Evolutionary conservation across 2,113 vertebrate species (phyloP), one percentile per base, ranked within the genome.

Genomic region (Gobiocypris rarus): DNA sequence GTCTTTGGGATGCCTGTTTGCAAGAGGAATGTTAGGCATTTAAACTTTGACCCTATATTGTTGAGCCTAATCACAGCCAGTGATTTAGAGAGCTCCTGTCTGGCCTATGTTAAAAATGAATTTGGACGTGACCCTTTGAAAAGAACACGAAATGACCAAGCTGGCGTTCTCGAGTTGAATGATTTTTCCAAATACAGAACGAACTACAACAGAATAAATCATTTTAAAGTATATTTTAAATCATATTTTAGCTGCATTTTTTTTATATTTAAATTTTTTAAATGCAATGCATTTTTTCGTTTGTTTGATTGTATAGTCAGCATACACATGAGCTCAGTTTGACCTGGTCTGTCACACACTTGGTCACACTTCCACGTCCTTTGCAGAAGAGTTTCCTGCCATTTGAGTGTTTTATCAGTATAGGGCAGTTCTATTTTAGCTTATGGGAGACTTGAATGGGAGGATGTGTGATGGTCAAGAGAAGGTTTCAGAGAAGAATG

Each of bases 391-490:
- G 82, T 79, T 85, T 85, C 81, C 81, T 87, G 75, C n/a, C 67
- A 83, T 71, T 52, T 75, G 43, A 48, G 15, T 1, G 38, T 67
- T 61, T 52, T 85, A 80, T 80, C 86, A 34, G 67, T 83, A 52
- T 52, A 26, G 67, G 63, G 2, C 43, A 54, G 28, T 61, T 69
- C 81, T 81, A 82, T 88, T 88, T 88, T 88, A 43, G 70, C 58
- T 38, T 19, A 34, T 15, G 50, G 41, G 24, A 50, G 45, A 52
- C 19, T 70, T 78, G 10, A 81, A 73, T 75, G 75, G 52, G 13
- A 83, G 74, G 67, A 76, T 43, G 75, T 69, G 83, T 22, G 7
- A n/a, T 54, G 45, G 52, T 67, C 43, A 63, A 65, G n/a, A n/a
- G n/a, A n/a, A 41, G 11, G 10, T 76, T 74, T 84, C 14, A 38